Evolutionary conservation across 2,113 vertebrate species (phyloP).

Genomic region (Nannospalax galili): DNA sequence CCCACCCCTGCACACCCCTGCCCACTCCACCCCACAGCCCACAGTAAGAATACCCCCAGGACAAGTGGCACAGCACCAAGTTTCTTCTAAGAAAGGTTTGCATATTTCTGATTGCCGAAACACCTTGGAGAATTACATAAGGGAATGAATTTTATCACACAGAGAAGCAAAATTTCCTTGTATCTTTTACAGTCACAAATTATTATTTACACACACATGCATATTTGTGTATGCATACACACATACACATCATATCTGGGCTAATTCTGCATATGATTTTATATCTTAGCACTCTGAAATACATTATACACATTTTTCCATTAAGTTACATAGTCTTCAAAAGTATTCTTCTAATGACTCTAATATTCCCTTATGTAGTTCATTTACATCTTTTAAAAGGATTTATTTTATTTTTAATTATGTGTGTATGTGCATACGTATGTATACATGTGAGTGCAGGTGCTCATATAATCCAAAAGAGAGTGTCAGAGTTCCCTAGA

Average conservation of each 20-base stretch:
- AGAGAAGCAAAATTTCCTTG: not conserved
- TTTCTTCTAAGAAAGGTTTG: not conserved
- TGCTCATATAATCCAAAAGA: too few relatives aligned
- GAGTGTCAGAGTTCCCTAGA: too few relatives aligned
- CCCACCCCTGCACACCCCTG: fast-evolving
- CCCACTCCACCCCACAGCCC: not conserved
- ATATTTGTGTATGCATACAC: too few relatives aligned
- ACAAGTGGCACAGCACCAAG: not conserved
- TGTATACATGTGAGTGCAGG: too few relatives aligned
- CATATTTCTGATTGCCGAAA: not conserved
- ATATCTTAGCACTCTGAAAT: not conserved
- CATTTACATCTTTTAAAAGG: not conserved
- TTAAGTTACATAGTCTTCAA: not conserved
- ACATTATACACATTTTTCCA: not conserved
- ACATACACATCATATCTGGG: not conserved
- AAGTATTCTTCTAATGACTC: not conserved
- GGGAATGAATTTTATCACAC: not conserved
- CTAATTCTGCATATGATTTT: not conserved
- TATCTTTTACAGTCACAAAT: not conserved
- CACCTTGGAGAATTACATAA: not conserved
- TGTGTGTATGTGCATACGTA: not conserved
- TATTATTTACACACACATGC: too few relatives aligned
- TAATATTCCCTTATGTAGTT: not conserved
- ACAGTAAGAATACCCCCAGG: not conserved
- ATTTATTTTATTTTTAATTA: too few relatives aligned